Evolutionary conservation across 1,140 invertebrate genomes (phyloP).

Genomic region (Nylanderia fulva): DNA sequence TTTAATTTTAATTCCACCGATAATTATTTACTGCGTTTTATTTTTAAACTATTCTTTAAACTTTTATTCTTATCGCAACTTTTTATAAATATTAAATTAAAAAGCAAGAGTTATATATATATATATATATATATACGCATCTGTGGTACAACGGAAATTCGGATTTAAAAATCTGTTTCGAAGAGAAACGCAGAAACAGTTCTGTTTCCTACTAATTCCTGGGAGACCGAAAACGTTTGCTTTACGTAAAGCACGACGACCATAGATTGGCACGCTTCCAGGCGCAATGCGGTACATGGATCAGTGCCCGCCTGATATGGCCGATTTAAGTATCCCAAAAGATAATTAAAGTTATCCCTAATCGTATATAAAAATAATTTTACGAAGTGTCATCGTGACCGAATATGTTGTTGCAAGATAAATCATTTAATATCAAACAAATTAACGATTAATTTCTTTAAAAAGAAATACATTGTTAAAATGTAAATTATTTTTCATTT

Average conservation of each 20-base stretch:
- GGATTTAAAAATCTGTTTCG: background rate
- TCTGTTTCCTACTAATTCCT: background rate
- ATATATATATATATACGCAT: too few species aligned
- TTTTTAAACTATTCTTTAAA: background rate
- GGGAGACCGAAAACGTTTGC: constrained; percentile 42
- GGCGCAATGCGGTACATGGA: constrained; percentile 80
- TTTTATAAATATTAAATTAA: background rate
- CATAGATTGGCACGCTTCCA: constrained; percentile 78
- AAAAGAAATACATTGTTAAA: background rate
- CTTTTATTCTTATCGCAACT: background rate
- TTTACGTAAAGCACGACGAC: constrained; percentile 61
- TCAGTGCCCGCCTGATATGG: constrained; percentile 42
- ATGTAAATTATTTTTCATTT: background rate
- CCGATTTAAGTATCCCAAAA: constrained; percentile 55
- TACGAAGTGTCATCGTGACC: background rate
- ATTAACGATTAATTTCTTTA: background rate
- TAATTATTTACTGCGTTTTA: background rate
- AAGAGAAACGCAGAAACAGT: background rate
- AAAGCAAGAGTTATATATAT: too few species aligned
- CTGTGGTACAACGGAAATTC: background rate
- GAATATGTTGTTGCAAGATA: background rate
- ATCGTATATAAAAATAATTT: constrained; percentile 12
- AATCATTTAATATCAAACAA: background rate
- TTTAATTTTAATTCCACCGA: background rate
- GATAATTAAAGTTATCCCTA: constrained; percentile 34